Conservation (phyloP, 2,888 invertebrate species). For the Lathronympha strigana region DNA sequence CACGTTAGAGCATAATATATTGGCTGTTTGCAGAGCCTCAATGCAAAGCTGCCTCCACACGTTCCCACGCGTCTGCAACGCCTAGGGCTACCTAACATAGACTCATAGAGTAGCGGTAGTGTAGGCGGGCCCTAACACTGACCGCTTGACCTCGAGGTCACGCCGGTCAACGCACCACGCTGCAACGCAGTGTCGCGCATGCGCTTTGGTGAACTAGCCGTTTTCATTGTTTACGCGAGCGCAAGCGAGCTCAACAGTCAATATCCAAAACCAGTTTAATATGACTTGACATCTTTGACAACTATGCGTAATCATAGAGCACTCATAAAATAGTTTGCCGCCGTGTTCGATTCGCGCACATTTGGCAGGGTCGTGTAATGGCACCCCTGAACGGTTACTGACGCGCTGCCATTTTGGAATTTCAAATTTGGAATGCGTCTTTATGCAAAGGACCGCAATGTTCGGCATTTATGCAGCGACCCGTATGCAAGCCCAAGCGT, state of each 20-base stretch:
- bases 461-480: constrained; percentile 34
- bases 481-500: constrained; percentile 11
- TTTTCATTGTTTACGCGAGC: constrained; percentile 6
- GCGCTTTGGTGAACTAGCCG: constrained; percentile 42
- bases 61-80: constrained; percentile 34
- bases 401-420: constrained; percentile 45
- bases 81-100: constrained; percentile 43
- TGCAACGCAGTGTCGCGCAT: constrained; percentile 43
- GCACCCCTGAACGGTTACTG: constrained; percentile 39
- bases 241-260: background rate
- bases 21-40: constrained; percentile 36
- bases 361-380: background rate
- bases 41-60: constrained; percentile 32
- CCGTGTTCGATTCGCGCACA: background rate
- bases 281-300: background rate
- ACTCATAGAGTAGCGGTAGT: constrained; percentile 52
- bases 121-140: constrained; percentile 67
- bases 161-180: constrained; percentile 72
- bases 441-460: constrained; percentile 31
- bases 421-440: constrained; percentile 42
- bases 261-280: background rate
- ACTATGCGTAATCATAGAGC: background rate
- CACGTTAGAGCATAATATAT: constrained; percentile 32
- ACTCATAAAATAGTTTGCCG: background rate
- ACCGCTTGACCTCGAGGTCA: constrained; percentile 78